Base-by-base conservation (phyloP, 2,113 vertebrate genomes). In the Acrocephalus kingi region DNA sequence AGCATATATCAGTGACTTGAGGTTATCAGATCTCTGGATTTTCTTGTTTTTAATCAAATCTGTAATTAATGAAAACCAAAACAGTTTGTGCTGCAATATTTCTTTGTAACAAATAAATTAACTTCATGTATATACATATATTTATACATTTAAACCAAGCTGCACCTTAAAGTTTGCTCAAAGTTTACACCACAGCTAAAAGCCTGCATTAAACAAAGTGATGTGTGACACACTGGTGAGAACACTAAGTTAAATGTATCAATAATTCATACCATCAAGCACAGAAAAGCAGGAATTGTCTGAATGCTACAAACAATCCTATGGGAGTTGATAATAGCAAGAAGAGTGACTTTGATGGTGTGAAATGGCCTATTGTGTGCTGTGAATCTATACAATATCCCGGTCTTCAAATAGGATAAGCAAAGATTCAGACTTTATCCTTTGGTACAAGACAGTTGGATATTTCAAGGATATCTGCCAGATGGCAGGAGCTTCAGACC, bases 401-500 rank as follows among this genome's bases (percentile, higher is more conserved):
- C 5, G 0, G 46, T 63, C 45, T 48, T 79, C 74, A 52, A 63
- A 94, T 13, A 93, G 77, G 90, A 74, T 94, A 89, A 91, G 73
- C 89, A 41, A 78, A 97, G 69, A 95, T 86, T 97, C 90, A 91
- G 76, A 93, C 84, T 97, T 91, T 92, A 97, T 71, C 67, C 90
- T 89, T 91, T 93, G 62, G 56, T 68, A 85, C 51, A 74, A 91
- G 35, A 64, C 54, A 74, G 84, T 51, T 94, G 95, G 72, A 84
- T 93, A 93, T 96, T 71, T 95, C 79, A 90, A 78, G 87, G 89
- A 84, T 87, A 96, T 97, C 94, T 96, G 97, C 93, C 21, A 96
- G 81, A 87, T 48, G 56, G 56, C 79, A 97, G 56, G 79, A 97
- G 84, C 84, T 89, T 93, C 96, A 93, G 88, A 97, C 31, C 49